Percentiles rank a stretch among this genome's conserved stretches.
Conservation (phyloP, 1,140 invertebrate species). For the Diprion similis region DNA sequence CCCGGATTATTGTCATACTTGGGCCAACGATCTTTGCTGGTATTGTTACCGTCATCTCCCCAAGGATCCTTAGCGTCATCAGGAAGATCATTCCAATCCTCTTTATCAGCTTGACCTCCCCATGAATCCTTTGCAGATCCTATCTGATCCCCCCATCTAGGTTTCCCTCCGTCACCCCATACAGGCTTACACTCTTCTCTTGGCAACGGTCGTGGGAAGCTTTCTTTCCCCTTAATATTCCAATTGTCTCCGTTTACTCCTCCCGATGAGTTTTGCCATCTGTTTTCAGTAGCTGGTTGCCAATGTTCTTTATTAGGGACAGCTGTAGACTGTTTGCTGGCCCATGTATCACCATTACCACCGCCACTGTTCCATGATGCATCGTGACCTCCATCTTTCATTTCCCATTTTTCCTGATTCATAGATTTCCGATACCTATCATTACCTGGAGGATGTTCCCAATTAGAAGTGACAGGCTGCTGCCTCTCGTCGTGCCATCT, state of each 20-base stretch:
- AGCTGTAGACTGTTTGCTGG: constrained; percentile 24
- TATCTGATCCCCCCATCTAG: constrained; percentile 36
- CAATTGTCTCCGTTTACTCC: constrained; percentile 34
- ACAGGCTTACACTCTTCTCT: neutral
- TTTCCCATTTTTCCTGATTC: constrained; percentile 17
- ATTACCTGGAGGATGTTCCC: constrained; percentile 27
- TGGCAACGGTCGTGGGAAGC: constrained; percentile 22
- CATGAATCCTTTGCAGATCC: constrained; percentile 26
- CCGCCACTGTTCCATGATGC: constrained; percentile 16
- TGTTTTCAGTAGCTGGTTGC: constrained; percentile 23
- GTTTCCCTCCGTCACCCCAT: constrained; percentile 10
- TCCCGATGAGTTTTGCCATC: constrained; percentile 23
- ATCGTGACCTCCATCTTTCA: constrained; percentile 19
- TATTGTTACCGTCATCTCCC: constrained; percentile 46
- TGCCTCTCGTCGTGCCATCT: constrained; percentile 33
- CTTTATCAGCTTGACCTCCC: constrained; percentile 29
- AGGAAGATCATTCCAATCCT: constrained; percentile 55
- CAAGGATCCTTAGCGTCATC: constrained; percentile 59
- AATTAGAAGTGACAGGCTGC: constrained; percentile 22
- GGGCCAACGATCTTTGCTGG: constrained; percentile 12
- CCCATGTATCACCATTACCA: constrained; percentile 30
- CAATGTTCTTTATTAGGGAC: constrained; percentile 28
- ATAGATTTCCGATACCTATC: constrained; percentile 28
- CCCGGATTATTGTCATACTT: constrained; percentile 3
- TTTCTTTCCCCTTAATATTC: constrained; percentile 44